phyloP scores from a whole-genome alignment of 2,113 vertebrate species.

The Melanocharis versteri region DNA sequence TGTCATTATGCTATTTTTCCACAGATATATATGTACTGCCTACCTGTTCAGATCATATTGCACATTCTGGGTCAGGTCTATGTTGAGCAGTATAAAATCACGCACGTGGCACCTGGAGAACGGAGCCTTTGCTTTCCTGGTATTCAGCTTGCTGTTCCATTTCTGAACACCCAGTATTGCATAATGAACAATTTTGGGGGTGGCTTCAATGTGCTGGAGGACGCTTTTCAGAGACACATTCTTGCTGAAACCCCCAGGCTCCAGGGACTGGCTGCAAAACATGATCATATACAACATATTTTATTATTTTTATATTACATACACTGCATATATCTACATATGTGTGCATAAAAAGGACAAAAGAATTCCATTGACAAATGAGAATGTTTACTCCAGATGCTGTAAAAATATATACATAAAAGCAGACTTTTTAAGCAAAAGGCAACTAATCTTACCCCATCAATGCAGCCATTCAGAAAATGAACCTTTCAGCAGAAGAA shows the following conservation, averaged over 20 bases:
- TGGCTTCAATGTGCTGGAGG: constrained; percentile 91
- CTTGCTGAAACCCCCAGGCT: constrained; percentile 71
- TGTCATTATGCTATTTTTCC: background rate
- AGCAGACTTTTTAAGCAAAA: background rate
- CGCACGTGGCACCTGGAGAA: constrained; percentile 93
- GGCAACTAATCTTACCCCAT: background rate
- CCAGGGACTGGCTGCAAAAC: constrained; percentile 74
- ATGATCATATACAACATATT: background rate
- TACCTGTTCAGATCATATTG: constrained; percentile 97
- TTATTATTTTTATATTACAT: background rate
- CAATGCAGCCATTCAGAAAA: background rate
- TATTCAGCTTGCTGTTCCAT: constrained; percentile 85
- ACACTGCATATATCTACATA: too few relatives aligned
- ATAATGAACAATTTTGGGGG: constrained; percentile 90
- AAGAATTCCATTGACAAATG: background rate
- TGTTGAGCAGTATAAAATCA: constrained; percentile 92
- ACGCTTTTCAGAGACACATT: constrained; percentile 89
- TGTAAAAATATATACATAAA: background rate
- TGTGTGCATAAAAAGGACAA: background rate
- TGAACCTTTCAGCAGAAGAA: background rate
- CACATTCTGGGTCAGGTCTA: constrained; percentile 95
- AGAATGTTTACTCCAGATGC: background rate
- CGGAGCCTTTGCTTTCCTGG: constrained; percentile 46
- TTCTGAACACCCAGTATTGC: constrained; percentile 89
- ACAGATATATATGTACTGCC: background rate